These are phyloP conservation scores for Itoplectis maculator DNA, from an alignment of 2,888 invertebrate genomes.

Conservation along the genomic window DNA sequence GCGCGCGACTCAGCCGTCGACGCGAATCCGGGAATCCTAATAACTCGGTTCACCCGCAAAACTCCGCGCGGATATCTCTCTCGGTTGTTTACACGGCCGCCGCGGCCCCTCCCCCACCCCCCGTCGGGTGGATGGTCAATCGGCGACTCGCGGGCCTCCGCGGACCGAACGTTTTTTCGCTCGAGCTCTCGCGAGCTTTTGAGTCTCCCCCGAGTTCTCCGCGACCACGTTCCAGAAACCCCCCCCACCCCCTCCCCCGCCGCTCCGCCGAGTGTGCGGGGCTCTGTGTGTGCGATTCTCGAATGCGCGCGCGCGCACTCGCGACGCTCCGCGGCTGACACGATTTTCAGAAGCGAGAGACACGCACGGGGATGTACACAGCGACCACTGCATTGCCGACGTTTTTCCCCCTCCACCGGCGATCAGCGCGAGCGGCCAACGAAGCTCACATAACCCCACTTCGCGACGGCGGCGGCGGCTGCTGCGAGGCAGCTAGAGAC, in stretches of 20 bases:
- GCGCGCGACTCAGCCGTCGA: no score
- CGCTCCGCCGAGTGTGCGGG: no score
- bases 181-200: conserved; percentile 13
- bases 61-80: conserved; percentile 9
- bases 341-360: conserved; percentile 42
- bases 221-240: conserved; percentile 58
- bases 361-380: conserved; percentile 45
- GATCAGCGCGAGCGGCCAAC: no score
- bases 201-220: conserved; percentile 11
- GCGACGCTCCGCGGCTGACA: conserved; percentile 50
- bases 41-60: neutral
- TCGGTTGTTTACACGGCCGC: neutral
- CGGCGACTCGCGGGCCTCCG: no score
- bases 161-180: neutral
- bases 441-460: neutral
- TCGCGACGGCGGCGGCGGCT: neutral
- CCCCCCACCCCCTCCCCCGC: no score
- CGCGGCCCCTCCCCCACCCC: no score
- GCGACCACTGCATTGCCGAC: conserved; percentile 73
- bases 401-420: conserved; percentile 45
- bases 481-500: no score
- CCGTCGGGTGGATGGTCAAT: no score
- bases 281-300: conserved; percentile 20
- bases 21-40: no score
- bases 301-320: conserved; percentile 30